Conservation (phyloP, 35 echinoderm and acorn worm genomes). For the Nesometra sesokonis region DNA sequence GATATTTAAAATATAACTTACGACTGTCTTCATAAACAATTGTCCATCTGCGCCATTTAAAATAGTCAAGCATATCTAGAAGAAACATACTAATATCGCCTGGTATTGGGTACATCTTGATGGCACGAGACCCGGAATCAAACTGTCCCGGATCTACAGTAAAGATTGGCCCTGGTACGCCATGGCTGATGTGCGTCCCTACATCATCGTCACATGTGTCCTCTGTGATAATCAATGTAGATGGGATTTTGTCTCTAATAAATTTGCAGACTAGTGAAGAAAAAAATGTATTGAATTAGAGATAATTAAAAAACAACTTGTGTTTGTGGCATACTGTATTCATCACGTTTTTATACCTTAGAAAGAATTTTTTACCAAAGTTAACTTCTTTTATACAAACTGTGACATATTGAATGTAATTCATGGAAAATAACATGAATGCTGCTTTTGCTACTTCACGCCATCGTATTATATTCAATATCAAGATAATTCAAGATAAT, state of each 20-base stretch:
- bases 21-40: constrained; percentile 30
- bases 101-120: constrained; percentile 86
- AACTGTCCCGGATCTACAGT: constrained; percentile 47
- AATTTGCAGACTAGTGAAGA: not conserved
- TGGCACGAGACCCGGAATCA: constrained; percentile 49
- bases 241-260: not conserved
- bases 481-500: too few relatives aligned
- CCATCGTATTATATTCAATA: too few relatives aligned
- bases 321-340: too few relatives aligned
- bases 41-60: constrained; percentile 73
- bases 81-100: constrained; percentile 69
- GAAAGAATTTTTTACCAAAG: too few relatives aligned
- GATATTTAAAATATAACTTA: not conserved
- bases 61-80: constrained; percentile 74
- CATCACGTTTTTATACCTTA: too few relatives aligned
- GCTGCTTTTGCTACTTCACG: too few relatives aligned
- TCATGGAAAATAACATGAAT: too few relatives aligned
- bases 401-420: too few relatives aligned
- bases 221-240: constrained; percentile 52
- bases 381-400: too few relatives aligned
- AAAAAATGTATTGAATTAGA: too few relatives aligned
- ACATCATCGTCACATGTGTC: constrained; percentile 68
- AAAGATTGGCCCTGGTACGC: constrained; percentile 53
- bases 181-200: constrained; percentile 54
- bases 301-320: too few relatives aligned